phyloP scores from a whole-genome alignment of 1,140 invertebrate genomes.

The Pomacea maculata region DNA sequence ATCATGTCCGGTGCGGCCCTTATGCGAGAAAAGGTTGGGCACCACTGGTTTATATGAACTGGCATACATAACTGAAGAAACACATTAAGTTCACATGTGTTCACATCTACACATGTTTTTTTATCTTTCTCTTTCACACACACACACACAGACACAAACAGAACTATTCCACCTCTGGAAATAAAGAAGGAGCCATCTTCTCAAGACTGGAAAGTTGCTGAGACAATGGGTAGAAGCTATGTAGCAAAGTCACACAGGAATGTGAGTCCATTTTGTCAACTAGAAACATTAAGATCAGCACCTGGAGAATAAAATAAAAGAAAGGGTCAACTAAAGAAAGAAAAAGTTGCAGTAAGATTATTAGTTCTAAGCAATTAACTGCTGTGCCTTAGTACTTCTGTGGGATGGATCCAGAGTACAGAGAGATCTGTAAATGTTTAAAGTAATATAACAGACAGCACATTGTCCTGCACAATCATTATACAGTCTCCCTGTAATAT shows the following conservation, averaged over 20 bases:
- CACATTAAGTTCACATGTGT: not conserved
- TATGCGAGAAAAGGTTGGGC: no score
- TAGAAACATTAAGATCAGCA: slow-evolving; percentile 50
- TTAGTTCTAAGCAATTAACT: no score
- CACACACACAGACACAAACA: not conserved
- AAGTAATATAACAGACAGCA: no score
- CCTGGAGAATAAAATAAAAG: slow-evolving; percentile 27
- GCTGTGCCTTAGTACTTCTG: no score
- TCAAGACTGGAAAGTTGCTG: slow-evolving; percentile 45
- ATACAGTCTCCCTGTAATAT: no score
- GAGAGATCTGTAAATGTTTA: no score
- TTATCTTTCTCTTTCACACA: not conserved
- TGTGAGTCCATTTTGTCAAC: slow-evolving; percentile 46
- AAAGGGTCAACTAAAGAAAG: not conserved
- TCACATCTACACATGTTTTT: not conserved
- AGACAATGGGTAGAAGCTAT: slow-evolving; percentile 46
- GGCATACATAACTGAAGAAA: not conserved
- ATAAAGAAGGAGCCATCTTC: slow-evolving; percentile 45
- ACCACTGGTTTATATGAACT: not conserved
- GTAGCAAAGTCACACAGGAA: slow-evolving; percentile 44
- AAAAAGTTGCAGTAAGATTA: no score
- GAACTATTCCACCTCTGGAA: slow-evolving; percentile 48
- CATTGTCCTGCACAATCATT: no score
- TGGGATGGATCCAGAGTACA: no score
- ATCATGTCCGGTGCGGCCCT: no score